A percentile compares a stretch with the other conserved stretches of the same genome.
Evolutionary conservation across 2,888 invertebrate genomes (phyloP).

Genomic region (Scotopteryx bipunctaria): DNA sequence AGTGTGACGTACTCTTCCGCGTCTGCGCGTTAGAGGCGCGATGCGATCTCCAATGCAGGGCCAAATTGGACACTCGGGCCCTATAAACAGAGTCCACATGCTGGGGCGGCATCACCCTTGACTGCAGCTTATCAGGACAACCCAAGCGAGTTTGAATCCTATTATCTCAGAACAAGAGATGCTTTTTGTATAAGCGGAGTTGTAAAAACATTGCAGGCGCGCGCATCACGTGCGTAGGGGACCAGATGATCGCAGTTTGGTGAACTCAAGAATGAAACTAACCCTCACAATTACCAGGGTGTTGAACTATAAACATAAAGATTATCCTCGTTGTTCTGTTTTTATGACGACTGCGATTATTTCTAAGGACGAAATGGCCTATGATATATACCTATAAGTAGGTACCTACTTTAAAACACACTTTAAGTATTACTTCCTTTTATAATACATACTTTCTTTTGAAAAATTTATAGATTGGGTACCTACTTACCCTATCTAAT

Average conservation of each 20-base stretch:
- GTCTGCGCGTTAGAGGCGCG: slow-evolving; percentile 69
- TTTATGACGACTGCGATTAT: background rate
- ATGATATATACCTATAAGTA: too few species aligned
- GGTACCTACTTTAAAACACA: too few species aligned
- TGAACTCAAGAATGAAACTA: slow-evolving; percentile 54
- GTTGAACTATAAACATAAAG: slow-evolving; percentile 36
- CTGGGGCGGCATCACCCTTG: slow-evolving; percentile 51
- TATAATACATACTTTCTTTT: too few species aligned
- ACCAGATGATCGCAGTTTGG: slow-evolving; percentile 74
- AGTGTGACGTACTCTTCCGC: slow-evolving; percentile 76
- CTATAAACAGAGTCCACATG: slow-evolving; percentile 62
- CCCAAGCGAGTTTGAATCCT: slow-evolving; percentile 41
- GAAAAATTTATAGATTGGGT: too few species aligned
- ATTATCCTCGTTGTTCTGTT: slow-evolving; percentile 15
- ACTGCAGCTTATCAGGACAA: slow-evolving; percentile 52
- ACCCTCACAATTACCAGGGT: slow-evolving; percentile 50
- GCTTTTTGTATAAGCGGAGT: slow-evolving; percentile 9
- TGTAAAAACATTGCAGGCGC: slow-evolving; percentile 58
- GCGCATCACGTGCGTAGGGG: slow-evolving; percentile 70
- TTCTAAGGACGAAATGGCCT: background rate
- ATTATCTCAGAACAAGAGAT: slow-evolving; percentile 12
- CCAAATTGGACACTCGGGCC: slow-evolving; percentile 65
- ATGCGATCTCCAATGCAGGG: slow-evolving; percentile 52
- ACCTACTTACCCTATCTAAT: too few species aligned
- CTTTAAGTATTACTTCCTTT: too few species aligned